Base-by-base conservation (phyloP, 2,797 vertebrate species). In the Danio albolineatus region DNA sequence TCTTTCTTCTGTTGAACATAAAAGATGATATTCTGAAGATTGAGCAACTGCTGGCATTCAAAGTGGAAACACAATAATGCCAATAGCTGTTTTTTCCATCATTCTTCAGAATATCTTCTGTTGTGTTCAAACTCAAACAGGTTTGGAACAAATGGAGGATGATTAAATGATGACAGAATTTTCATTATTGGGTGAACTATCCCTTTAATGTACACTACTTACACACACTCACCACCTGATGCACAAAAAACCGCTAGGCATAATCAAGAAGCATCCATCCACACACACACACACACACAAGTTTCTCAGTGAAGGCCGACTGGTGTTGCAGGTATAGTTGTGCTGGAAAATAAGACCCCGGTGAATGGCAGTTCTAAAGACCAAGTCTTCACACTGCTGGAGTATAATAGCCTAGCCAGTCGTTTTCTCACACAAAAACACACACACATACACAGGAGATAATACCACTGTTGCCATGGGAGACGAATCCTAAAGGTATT, bases 391-490 rank as follows among this genome's bases (percentile, higher is more conserved):
- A 76, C 76, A 65, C 19, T 73, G 66, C 69, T 41, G 16, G 53
- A 81, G 38, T 56, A 70, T 81, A 78, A 86, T 80, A 82, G 69
- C 44, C 21, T n/a, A 70, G 73, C 43, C 69, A 60, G 44, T 70
- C 17, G 13, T 48, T 79, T 56, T 56, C 39, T 75, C 74, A 64
- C 56, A 57, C 57, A 80, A 65, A 57, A 75, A 54, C 57, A 72
- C 48, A 56, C 62, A 48, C 75, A 78, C 73, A 71, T 21, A 69
- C 46, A 71, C 12, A 60, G 36, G 19, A 80, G 56, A 84, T 80
- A 80, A 82, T 82, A 73, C 73, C 71, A 61, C 59, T 71, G 85
- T 84, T 86, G 82, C 85, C 69, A 86, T 80, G 80, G 85, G 85
- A 86, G 65, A 84, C 85, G 9, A 59, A 57, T 75, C 73, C 76